These are phyloP conservation scores for Hybognathus amarus DNA, from an alignment of 2,797 vertebrate genomes.

Conservation along the genomic window DNA sequence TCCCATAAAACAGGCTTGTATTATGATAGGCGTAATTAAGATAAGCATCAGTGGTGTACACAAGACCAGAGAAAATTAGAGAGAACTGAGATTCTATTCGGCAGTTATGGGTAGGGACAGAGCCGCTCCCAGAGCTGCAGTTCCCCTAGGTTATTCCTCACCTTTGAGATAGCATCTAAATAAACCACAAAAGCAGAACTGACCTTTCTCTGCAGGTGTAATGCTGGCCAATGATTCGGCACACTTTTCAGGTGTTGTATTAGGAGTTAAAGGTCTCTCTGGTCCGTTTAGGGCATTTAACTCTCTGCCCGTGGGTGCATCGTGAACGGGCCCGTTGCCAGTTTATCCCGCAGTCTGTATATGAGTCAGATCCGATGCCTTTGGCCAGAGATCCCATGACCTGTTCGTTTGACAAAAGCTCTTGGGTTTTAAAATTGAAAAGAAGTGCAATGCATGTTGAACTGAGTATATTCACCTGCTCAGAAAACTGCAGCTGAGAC, in stretches of 20 bases:
- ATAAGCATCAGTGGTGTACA: conserved; percentile 43
- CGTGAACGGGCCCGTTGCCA: background rate
- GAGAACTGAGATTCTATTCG: conserved; percentile 66
- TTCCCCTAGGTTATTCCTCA: conserved; percentile 65
- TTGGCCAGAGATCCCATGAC: conserved; percentile 15
- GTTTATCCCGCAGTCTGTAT: background rate
- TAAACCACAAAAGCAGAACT: conserved; percentile 82
- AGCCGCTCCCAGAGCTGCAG: conserved; percentile 69
- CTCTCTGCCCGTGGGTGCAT: background rate
- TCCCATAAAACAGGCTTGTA: conserved; percentile 50
- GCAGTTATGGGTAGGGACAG: conserved; percentile 76
- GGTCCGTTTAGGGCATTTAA: conserved; percentile 23
- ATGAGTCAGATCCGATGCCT: conserved; percentile 10
- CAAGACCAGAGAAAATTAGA: conserved; percentile 47
- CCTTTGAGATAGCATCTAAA: conserved; percentile 69
- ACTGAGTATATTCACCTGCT: conserved; percentile 19
- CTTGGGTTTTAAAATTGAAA: background rate
- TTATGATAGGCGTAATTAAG: conserved; percentile 46
- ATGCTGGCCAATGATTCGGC: conserved; percentile 36
- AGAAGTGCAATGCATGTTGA: background rate
- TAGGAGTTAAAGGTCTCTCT: conserved; percentile 35
- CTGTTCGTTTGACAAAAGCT: conserved; percentile 16
- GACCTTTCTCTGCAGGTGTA: conserved; percentile 71
- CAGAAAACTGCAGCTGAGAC: conserved; percentile 36
- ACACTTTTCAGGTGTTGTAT: conserved; percentile 19